These are phyloP conservation scores for Lycaena phlaeas DNA, from an alignment of 2,888 invertebrate genomes.

Conservation along the genomic window DNA sequence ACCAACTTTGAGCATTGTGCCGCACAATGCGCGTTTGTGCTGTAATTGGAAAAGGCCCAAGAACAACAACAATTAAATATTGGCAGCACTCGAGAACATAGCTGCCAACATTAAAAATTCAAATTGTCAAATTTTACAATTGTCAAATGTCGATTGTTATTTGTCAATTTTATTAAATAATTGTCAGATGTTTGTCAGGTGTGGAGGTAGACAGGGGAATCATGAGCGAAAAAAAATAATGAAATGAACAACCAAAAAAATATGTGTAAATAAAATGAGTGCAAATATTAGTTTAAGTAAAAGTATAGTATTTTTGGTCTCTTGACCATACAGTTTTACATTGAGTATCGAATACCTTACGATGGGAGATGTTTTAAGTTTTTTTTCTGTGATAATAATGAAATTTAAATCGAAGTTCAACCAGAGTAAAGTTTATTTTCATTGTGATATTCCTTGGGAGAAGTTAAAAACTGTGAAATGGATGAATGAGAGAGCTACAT, in stretches of 20 bases:
- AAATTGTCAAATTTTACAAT: too few relatives aligned
- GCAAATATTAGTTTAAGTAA: conserved; percentile 34
- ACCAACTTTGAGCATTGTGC: too few relatives aligned
- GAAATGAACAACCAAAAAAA: conserved; percentile 33
- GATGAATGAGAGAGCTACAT: conserved; percentile 84
- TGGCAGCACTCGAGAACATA: too few relatives aligned
- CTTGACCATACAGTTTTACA: conserved; percentile 50
- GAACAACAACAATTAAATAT: too few relatives aligned
- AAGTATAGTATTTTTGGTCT: conserved; percentile 41
- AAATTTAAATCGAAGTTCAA: conserved; percentile 69
- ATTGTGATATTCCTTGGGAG: conserved; percentile 59
- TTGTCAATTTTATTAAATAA: too few relatives aligned
- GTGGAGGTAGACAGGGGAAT: conserved; percentile 22
- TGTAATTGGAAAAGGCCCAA: too few relatives aligned
- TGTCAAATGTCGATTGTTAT: too few relatives aligned
- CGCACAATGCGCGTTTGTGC: too few relatives aligned
- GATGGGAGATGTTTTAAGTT: conserved; percentile 66
- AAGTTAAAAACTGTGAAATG: conserved; percentile 75
- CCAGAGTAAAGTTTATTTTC: conserved; percentile 60
- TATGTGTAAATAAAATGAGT: conserved; percentile 51
- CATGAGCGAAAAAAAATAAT: conserved; percentile 15
- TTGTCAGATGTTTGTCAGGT: conserved; percentile 18
- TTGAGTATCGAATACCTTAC: conserved; percentile 23
- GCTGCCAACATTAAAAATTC: too few relatives aligned
- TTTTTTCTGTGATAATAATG: conserved; percentile 69